Base-by-base conservation (phyloP, 2,113 vertebrate species). In the Cyanistes caeruleus region DNA sequence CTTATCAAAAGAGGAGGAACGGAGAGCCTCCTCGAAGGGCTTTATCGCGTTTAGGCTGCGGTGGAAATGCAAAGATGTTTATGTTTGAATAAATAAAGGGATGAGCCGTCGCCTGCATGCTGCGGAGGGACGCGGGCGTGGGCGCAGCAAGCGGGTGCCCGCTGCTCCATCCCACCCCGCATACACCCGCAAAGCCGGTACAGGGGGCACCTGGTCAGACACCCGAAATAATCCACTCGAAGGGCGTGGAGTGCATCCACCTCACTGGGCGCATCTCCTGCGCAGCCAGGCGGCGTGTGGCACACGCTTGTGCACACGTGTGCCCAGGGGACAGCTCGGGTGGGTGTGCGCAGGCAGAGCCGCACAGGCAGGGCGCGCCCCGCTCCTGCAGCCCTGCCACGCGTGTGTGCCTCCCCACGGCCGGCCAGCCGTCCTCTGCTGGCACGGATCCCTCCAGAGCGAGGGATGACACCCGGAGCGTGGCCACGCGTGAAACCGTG, bases 1-100 rank as follows among this genome's bases (percentile, higher is more conserved):
- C 85, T 97, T 97, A 97, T 97, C 94, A 92, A 94, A 86, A 30
- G 56, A 90, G 64, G 69, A 91, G 82, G 59, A 90, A 81, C 4
- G 19, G 53, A 79, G 58, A 93, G 46, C 39, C 48, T 81, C 60
- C 81, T 87, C 22, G 31, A 87, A 92, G 49, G 62, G 84, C 75
- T 88, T 93, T 97, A 97, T 94, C 95, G 67, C n/a, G 60, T 77
- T 85, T 70, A 65, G 93, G 59, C 92, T 92, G 94, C 65, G 3
- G 68, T 83, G 72, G 80, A 64, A 95, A 91, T 85, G 94, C 88
- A 48, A 87, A 95, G 93, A 95, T 94, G 91, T 93, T 93, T 90
- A 52, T 88, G 75, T 90, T 69, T 80, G 89, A 75, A 37, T 77
- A 94, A 90, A 95, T 89, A 89, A 90, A 92, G 86, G 70, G 83